Evolutionary conservation across 2,888 invertebrate genomes (phyloP).

Genomic region (Linyphia triangularis): DNA sequence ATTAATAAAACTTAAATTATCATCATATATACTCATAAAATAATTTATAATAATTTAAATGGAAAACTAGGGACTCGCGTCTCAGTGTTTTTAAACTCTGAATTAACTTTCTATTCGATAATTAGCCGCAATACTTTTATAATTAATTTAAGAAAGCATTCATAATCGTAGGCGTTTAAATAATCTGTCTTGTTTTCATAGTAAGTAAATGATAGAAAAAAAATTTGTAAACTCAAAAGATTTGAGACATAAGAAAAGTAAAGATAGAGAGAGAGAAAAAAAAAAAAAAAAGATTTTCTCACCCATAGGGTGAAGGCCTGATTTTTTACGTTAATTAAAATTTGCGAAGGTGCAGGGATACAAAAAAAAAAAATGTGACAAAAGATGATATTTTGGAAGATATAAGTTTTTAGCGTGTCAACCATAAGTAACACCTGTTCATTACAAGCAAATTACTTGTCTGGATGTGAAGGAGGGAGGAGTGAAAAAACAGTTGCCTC

Average conservation of each 20-base stretch:
- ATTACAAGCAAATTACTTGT: slow-evolving; percentile 71
- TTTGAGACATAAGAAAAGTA: background rate
- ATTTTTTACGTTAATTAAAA: slow-evolving; percentile 53
- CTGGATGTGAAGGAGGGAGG: background rate
- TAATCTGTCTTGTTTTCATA: background rate
- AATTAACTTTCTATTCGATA: no score
- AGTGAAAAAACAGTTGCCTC: background rate
- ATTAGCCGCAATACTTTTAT: background rate
- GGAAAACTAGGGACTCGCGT: no score
- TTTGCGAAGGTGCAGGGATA: background rate
- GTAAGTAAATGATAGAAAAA: background rate
- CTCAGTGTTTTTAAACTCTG: no score
- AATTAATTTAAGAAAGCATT: background rate
- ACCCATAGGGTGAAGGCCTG: background rate
- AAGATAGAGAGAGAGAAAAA: no score
- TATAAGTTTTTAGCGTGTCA: slow-evolving; percentile 56
- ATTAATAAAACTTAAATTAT: no score
- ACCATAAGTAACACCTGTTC: slow-evolving; percentile 53
- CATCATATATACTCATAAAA: no score
- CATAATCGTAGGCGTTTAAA: background rate
- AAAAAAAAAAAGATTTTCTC: background rate
- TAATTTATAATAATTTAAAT: no score
- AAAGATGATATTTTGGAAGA: slow-evolving; percentile 26
- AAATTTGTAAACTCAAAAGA: background rate
- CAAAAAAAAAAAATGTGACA: slow-evolving; percentile 13